Conservation (phyloP, 92 coral and sea anemone species). For the Zoanthus sociatus region DNA sequence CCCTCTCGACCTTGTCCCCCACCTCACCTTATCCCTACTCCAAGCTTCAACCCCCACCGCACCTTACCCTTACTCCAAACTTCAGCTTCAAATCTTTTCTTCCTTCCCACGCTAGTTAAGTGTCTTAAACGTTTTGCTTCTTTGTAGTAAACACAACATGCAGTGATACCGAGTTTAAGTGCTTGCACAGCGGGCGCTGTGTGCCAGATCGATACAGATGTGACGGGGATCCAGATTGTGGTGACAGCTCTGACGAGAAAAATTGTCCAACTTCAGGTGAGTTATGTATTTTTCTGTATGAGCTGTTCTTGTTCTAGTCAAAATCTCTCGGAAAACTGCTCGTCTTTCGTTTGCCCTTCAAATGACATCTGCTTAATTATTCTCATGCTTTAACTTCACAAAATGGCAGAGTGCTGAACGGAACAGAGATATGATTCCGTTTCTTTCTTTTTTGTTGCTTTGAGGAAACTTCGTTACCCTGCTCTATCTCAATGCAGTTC, state of each 20-base stretch:
- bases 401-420: too few relatives aligned
- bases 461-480: too few relatives aligned
- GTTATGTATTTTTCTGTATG: background rate
- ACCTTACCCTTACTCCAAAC: too few relatives aligned
- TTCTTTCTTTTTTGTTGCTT: too few relatives aligned
- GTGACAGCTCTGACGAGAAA: constrained; percentile 78
- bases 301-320: too few relatives aligned
- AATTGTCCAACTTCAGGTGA: constrained; percentile 64
- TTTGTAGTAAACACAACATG: constrained; percentile 59
- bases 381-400: too few relatives aligned
- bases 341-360: too few relatives aligned
- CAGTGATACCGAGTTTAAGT: constrained; percentile 58
- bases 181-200: constrained; percentile 71
- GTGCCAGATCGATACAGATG: constrained; percentile 73
- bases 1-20: background rate
- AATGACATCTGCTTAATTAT: too few relatives aligned
- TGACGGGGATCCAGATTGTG: constrained; percentile 71
- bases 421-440: too few relatives aligned
- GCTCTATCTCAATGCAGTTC: too few relatives aligned
- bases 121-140: background rate
- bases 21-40: background rate
- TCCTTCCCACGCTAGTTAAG: background rate
- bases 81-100: too few relatives aligned
- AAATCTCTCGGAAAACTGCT: too few relatives aligned
- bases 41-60: background rate